phyloP scores from a whole-genome alignment of 2,113 vertebrate species.

The Pelusios castaneus region DNA sequence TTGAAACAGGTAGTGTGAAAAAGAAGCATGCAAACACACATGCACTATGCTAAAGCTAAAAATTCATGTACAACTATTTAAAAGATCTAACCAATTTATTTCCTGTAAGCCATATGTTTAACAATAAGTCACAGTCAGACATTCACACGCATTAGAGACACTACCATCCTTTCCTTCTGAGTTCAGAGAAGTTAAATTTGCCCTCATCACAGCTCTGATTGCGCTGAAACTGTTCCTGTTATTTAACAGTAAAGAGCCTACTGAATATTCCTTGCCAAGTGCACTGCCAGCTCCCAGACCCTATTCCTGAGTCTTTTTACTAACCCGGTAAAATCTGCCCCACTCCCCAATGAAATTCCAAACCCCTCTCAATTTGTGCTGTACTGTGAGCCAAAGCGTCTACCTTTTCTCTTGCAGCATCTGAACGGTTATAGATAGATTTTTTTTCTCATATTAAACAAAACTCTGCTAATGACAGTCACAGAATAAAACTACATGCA shows the following conservation, averaged over 20 bases:
- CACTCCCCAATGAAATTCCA: neutral
- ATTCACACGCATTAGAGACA: neutral
- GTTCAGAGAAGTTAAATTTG: neutral
- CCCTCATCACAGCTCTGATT: neutral
- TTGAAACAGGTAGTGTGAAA: constrained; percentile 8
- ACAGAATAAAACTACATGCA: neutral
- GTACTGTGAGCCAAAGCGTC: neutral
- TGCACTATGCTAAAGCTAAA: neutral
- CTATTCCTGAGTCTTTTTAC: neutral
- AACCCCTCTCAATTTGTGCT: neutral
- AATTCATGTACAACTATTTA: neutral
- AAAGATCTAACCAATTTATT: neutral
- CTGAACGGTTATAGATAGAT: neutral
- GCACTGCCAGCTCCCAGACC: neutral
- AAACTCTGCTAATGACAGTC: neutral
- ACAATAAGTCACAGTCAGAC: neutral
- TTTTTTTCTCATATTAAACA: neutral
- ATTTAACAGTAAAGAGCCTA: neutral
- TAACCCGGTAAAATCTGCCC: neutral
- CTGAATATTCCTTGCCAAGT: neutral
- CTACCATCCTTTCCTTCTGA: neutral
- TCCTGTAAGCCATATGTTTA: neutral
- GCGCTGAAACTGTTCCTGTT: neutral
- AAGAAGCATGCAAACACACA: neutral
- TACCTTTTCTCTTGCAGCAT: neutral